These are phyloP conservation scores for Etheostoma nigrum DNA, from an alignment of 2,797 vertebrate genomes.

Conservation along the genomic window DNA sequence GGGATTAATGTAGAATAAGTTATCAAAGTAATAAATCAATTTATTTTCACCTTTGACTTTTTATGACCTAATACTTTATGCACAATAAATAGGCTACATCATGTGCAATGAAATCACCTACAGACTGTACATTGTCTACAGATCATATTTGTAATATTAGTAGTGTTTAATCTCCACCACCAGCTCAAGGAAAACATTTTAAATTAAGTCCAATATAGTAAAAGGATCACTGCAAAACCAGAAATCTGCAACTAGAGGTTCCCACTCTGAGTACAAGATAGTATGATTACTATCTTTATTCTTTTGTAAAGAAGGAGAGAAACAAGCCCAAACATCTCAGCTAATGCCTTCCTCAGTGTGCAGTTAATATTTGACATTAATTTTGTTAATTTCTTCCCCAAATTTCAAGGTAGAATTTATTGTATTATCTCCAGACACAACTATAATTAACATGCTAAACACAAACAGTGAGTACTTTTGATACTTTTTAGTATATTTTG, in stretches of 20 bases:
- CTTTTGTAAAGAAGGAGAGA: too few species aligned
- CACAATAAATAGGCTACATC: neutral
- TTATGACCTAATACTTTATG: neutral
- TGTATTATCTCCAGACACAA: too few species aligned
- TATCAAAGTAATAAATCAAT: neutral
- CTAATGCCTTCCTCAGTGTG: too few species aligned
- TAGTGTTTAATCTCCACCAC: neutral
- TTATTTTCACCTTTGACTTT: neutral
- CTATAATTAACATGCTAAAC: too few species aligned
- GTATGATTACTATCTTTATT: too few species aligned
- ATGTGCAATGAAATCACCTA: neutral
- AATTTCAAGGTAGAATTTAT: too few species aligned
- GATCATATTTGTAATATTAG: neutral
- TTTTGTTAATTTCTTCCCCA: too few species aligned
- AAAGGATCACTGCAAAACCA: neutral
- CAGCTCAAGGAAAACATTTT: neutral
- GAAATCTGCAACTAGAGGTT: neutral
- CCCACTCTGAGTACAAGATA: neutral
- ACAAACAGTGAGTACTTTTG: too few species aligned
- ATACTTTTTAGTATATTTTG: too few species aligned
- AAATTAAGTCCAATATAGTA: neutral
- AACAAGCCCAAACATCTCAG: too few species aligned
- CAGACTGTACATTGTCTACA: neutral
- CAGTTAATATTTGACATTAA: too few species aligned
- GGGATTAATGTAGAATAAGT: neutral